Evolutionary conservation across 2,888 invertebrate species (phyloP).

Genomic region (Apodemia hepburni): DNA sequence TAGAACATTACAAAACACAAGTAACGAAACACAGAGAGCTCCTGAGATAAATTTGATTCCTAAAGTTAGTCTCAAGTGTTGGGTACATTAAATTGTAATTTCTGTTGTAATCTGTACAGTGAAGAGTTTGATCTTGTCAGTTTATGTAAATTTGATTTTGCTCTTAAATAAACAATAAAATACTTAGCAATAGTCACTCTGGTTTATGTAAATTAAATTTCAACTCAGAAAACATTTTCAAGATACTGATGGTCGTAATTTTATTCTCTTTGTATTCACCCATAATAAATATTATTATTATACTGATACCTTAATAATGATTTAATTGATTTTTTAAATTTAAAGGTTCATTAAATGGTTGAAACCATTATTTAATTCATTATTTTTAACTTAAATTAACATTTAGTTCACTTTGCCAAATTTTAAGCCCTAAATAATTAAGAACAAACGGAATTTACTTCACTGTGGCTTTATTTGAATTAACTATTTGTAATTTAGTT

Average conservation of each 20-base stretch:
- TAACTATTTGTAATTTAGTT: no score
- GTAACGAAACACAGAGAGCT: conserved; percentile 32
- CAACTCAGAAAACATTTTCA: neutral
- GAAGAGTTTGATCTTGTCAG: conserved; percentile 2
- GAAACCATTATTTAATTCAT: no score
- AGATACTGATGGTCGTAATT: neutral
- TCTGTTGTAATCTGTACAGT: conserved; percentile 12
- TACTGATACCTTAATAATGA: no score
- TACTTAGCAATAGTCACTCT: neutral
- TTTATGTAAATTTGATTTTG: conserved; percentile 6
- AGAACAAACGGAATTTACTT: no score
- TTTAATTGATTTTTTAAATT: no score
- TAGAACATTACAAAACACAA: conserved; percentile 32
- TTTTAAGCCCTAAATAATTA: no score
- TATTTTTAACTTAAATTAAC: no score
- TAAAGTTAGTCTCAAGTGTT: conserved; percentile 32
- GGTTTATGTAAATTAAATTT: neutral
- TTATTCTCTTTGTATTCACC: no score
- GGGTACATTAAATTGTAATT: conserved; percentile 12
- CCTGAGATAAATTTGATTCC: conserved; percentile 36
- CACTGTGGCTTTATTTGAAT: no score
- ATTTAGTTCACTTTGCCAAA: no score
- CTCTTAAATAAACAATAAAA: neutral
- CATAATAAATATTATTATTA: no score
- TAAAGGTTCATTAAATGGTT: no score